phyloP scores from a whole-genome alignment of 1,140 invertebrate genomes.

The Saccostrea cuccullata region DNA sequence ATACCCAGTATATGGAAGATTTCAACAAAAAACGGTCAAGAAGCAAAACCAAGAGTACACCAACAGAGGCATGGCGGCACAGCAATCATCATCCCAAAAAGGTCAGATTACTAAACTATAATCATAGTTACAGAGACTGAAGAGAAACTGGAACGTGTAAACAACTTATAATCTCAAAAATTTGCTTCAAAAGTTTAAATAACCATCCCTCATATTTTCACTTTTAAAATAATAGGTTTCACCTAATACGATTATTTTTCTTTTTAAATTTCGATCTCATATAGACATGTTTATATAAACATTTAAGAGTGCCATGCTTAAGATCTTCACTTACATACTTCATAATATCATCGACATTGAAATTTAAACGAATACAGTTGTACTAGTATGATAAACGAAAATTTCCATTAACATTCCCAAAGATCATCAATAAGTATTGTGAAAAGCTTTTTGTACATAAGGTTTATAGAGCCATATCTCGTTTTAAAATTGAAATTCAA shows the following conservation, averaged over 20 bases:
- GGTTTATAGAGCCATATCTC: background rate
- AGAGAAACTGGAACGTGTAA: background rate
- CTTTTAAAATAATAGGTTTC: background rate
- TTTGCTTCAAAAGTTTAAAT: background rate
- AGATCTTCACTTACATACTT: background rate
- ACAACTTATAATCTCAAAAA: background rate
- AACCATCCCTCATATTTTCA: background rate
- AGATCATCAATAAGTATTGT: background rate
- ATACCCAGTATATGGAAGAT: slow-evolving; percentile 53
- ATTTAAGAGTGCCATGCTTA: background rate
- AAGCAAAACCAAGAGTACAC: slow-evolving; percentile 27
- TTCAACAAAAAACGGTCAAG: slow-evolving; percentile 45
- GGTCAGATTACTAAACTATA: background rate
- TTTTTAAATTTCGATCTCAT: background rate
- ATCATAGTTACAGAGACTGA: background rate
- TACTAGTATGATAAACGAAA: background rate
- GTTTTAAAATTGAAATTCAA: background rate
- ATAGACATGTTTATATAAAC: background rate
- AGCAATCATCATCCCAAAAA: slow-evolving; percentile 15
- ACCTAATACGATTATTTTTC: background rate
- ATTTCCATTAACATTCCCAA: slow-evolving; percentile 30
- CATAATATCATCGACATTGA: background rate
- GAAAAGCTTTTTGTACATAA: slow-evolving; percentile 19
- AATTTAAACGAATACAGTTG: background rate
- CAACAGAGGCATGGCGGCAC: background rate